Base-by-base conservation (phyloP, 1,140 invertebrate genomes). In the Caenorhabditis remanei region DNA sequence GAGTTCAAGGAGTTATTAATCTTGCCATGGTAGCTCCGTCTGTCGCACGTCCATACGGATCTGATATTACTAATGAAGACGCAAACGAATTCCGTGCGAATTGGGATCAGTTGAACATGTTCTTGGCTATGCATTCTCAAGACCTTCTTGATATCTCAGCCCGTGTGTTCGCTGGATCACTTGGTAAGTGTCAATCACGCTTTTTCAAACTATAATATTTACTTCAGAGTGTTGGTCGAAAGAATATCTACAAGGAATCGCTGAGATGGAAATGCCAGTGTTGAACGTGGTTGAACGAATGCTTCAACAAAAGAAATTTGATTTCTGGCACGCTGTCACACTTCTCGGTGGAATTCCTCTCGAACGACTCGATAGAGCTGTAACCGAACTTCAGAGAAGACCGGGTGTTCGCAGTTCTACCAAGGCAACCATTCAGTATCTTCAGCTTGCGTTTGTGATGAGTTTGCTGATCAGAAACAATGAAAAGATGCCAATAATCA, bases 71-170 rank as follows among this genome's bases (percentile, higher is more conserved):
- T 9, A 4, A 16, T 8, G 71, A 79, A 14, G 71, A 79, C 9
- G 71, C 71, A n/a, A 79, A 79, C 14, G 71, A 79, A 19, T 79
- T 79, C 46, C 16, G 71, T 32, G 43, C 46, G 5, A 79, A 41
- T 24, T 79, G 71, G 71, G 71, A 79, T n/a, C 71, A 79, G 53
- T 14, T 79, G 46, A 50, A 79, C 9, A 79, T 79, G 71, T 79
- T 79, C 71, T 46, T 79, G 50, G 43, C 71, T 0, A 79, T 79
- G 71, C 43, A 79, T 13, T 79, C 71, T 32, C 71, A 79, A 79
- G 71, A 79, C 14, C 46, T 79, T 48, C 71, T 79, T 4, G 71
- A 79, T 79, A 24, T 79, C 4, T 79, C 71, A 24, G 71, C 71
- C 53, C 71, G 71, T 14, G 71, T 79, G 11, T 79, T 79, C 46